Conservation (phyloP, 2,113 vertebrate genomes). For the Mobula birostris region DNA sequence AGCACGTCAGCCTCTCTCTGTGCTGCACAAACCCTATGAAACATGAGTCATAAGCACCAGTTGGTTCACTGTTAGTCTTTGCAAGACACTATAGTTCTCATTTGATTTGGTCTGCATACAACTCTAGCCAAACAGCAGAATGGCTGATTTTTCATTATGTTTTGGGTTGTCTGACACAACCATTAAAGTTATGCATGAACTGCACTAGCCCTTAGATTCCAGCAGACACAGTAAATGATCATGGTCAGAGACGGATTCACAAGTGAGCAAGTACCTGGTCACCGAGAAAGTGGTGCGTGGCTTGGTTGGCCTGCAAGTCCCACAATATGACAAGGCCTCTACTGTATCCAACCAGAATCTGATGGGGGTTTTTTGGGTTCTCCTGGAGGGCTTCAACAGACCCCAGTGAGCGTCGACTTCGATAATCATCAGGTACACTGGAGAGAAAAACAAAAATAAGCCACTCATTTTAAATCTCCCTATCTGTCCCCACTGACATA, state of each 20-base stretch:
- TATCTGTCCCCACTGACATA: neutral
- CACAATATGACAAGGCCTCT: conserved; percentile 83
- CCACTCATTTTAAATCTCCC: neutral
- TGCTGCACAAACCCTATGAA: too few relatives aligned
- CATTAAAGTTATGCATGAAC: neutral
- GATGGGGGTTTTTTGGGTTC: conserved; percentile 69
- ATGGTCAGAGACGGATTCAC: neutral
- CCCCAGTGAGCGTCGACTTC: conserved; percentile 74
- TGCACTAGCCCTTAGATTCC: neutral
- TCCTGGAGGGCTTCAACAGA: conserved; percentile 83
- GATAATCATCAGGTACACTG: conserved; percentile 79
- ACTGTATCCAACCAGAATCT: conserved; percentile 83
- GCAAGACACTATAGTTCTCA: too few relatives aligned
- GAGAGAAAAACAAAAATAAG: neutral
- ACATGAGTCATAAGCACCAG: neutral
- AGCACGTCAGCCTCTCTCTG: too few relatives aligned
- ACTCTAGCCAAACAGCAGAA: neutral
- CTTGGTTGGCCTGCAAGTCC: conserved; percentile 66
- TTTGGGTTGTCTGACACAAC: neutral
- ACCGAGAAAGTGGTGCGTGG: conserved; percentile 69
- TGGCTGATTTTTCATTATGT: neutral
- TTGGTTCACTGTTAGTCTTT: neutral
- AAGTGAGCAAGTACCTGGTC: conserved; percentile 67
- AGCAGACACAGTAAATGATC: too few relatives aligned
- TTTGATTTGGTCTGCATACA: neutral